phyloP scores from a whole-genome alignment of 2,797 vertebrate species.

The Pyrocephalus nanus region DNA sequence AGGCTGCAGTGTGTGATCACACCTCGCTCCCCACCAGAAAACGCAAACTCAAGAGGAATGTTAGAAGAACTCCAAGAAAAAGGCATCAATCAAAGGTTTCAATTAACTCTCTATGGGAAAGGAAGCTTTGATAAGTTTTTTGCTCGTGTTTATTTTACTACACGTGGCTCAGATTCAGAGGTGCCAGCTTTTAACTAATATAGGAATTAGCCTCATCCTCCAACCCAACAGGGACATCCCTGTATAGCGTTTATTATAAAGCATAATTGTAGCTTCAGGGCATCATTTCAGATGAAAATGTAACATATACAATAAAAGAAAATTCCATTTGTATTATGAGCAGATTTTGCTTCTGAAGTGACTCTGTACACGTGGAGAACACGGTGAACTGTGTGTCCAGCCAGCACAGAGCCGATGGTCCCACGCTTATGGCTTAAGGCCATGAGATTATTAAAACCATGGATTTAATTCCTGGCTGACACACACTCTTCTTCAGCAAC shows the following conservation, averaged over 20 bases:
- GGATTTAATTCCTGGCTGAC: not conserved
- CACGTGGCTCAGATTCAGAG: not conserved
- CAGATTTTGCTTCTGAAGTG: not conserved
- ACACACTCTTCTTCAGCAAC: not conserved
- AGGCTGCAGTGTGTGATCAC: slow-evolving; percentile 62
- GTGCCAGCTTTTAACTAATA: slow-evolving; percentile 56
- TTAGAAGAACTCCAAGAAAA: slow-evolving; percentile 15
- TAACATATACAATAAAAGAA: slow-evolving; percentile 33
- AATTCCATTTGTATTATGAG: not conserved
- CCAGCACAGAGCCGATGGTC: not conserved
- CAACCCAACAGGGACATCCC: slow-evolving; percentile 29
- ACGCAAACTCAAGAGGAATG: not conserved
- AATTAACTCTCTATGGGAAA: slow-evolving; percentile 56
- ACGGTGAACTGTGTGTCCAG: not conserved
- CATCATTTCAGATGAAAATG: slow-evolving; percentile 34
- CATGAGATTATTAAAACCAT: not conserved
- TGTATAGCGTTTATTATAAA: not conserved
- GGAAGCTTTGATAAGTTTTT: slow-evolving; percentile 43
- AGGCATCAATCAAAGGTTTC: slow-evolving; percentile 50
- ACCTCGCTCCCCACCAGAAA: slow-evolving; percentile 20
- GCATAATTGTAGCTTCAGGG: slow-evolving; percentile 38
- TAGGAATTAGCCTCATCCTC: slow-evolving; percentile 46
- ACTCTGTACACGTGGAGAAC: not conserved
- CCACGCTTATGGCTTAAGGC: not conserved
- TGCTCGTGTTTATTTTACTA: slow-evolving; percentile 6